These are phyloP conservation scores for Gymnogyps californianus DNA, from an alignment of 2,113 vertebrate genomes.

Conservation along the genomic window DNA sequence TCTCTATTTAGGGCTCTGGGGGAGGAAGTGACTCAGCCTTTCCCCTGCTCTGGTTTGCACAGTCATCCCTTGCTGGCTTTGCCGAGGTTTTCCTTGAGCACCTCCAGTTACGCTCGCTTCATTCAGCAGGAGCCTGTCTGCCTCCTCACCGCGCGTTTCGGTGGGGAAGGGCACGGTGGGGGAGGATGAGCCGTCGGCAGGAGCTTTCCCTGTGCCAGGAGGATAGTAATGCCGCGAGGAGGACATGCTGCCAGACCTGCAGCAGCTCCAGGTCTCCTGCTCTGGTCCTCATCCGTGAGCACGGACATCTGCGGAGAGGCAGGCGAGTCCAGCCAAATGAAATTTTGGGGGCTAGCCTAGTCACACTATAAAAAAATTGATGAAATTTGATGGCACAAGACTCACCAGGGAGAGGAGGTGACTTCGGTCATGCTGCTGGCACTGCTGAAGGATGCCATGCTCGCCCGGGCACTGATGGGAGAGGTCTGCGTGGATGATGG, in stretches of 20 bases:
- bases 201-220: background rate
- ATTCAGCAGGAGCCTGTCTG: background rate
- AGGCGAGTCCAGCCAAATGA: background rate
- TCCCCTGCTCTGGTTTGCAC: background rate
- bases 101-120: background rate
- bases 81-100: background rate
- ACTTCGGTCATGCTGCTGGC: rapidly evolving
- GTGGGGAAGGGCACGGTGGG: background rate
- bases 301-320: rapidly evolving
- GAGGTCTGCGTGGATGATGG: background rate
- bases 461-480: rapidly evolving
- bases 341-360: background rate
- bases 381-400: background rate
- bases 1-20: constrained; percentile 31
- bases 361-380: background rate
- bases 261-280: background rate
- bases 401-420: background rate
- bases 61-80: background rate
- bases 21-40: constrained; percentile 56
- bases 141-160: rapidly evolving
- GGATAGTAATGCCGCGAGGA: rapidly evolving
- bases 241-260: background rate
- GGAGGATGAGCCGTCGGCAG: background rate
- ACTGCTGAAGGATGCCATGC: background rate
- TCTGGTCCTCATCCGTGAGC: background rate